Conservation (phyloP, 2,797 vertebrate genomes). For the Mallotus villosus region DNA sequence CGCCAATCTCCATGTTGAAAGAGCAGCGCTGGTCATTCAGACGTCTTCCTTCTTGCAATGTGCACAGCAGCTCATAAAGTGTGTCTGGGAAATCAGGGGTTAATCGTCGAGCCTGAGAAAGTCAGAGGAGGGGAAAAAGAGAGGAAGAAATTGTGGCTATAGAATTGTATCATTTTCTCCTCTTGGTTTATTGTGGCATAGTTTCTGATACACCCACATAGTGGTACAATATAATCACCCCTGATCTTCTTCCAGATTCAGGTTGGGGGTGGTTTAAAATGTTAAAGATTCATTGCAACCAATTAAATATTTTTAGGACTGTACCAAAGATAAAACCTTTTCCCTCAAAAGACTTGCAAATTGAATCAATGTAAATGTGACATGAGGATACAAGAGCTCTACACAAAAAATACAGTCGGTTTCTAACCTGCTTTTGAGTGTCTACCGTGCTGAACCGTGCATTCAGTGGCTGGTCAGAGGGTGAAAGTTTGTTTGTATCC, state of each 20-base stretch:
- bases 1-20: conserved; percentile 63
- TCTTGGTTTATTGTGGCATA: conserved; percentile 31
- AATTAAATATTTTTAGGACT: neutral
- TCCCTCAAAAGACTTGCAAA: neutral
- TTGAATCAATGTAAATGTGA: conserved; percentile 7
- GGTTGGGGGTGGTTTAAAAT: neutral
- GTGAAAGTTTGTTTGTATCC: conserved; percentile 38
- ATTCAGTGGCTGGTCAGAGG: conserved; percentile 40
- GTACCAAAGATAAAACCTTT: neutral
- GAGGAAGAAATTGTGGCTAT: conserved; percentile 18
- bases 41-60: conserved; percentile 76
- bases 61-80: conserved; percentile 77
- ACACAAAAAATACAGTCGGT: neutral
- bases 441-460: conserved; percentile 50
- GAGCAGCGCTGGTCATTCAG: conserved; percentile 84
- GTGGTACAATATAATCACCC: conserved; percentile 25
- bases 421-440: conserved; percentile 66
- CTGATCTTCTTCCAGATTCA: conserved; percentile 28
- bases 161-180: neutral
- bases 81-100: conserved; percentile 77
- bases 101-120: conserved; percentile 64
- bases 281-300: conserved; percentile 2
- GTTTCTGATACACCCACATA: conserved; percentile 44
- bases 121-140: neutral
- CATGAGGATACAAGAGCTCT: neutral